Conservation (phyloP, 2,888 invertebrate species). For the Scelioninae gen. 1 region DNA sequence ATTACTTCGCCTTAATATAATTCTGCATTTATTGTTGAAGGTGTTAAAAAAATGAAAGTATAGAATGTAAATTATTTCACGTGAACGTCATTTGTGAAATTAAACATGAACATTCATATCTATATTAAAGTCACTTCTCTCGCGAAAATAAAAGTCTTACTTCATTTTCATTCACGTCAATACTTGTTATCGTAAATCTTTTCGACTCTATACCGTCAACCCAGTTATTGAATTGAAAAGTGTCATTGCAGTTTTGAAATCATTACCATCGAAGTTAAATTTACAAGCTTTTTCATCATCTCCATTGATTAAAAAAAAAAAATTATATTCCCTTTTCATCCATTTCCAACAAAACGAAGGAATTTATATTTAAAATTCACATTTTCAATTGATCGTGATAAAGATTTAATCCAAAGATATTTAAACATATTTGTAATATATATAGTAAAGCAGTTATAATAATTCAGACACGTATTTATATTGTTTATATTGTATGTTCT, state of each 20-base stretch:
- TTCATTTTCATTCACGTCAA: conserved; percentile 37
- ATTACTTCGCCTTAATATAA: no score
- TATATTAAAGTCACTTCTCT: conserved; percentile 31
- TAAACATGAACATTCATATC: conserved; percentile 17
- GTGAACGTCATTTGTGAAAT: conserved; percentile 29
- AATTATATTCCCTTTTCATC: background rate
- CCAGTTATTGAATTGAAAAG: conserved; percentile 33
- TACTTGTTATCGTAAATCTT: conserved; percentile 47
- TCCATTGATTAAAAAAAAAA: no score
- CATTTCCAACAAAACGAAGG: background rate
- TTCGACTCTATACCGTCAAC: conserved; percentile 2
- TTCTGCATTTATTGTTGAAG: no score
- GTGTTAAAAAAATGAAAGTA: no score
- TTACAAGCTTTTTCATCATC: conserved; percentile 4
- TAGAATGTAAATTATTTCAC: no score
- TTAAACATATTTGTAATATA: no score
- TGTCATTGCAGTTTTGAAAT: conserved; percentile 35
- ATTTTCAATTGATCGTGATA: background rate
- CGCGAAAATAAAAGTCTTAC: conserved; percentile 33
- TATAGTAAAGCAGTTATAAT: no score
- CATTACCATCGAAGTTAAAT: conserved; percentile 17
- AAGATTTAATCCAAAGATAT: conserved; percentile 12
- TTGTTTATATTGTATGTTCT: no score
- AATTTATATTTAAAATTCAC: background rate
- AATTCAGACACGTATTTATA: no score